Evolutionary conservation across 2,113 vertebrate species (phyloP), one percentile per base, ranked within the genome.

Genomic region (Panurus biarmicus): DNA sequence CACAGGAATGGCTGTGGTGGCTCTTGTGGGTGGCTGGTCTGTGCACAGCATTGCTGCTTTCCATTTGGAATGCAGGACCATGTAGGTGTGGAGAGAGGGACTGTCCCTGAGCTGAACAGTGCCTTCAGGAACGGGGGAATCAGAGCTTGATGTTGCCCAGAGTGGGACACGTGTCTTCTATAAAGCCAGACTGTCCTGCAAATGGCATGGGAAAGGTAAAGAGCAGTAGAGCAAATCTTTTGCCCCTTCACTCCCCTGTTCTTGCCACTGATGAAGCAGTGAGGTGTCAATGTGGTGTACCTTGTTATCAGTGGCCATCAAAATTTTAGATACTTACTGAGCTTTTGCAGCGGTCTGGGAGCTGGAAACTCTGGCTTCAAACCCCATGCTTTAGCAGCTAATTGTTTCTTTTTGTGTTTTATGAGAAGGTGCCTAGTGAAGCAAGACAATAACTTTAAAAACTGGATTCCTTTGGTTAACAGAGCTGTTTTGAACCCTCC

Each of bases 141-240:
- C 60, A 33, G 81, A 57, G 31, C 31, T 57, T 65, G 47, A 5
- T 44, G 22, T n/a, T 83, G 85, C 66, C 50, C 86, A 85, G 48
- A 47, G 51, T 6, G 0, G 14, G 53, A 45, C 45, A 66, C 0
- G 20, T 51, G 31, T 65, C 42, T 61, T 15, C 35, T 70, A 0
- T 24, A 40, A 60, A 81, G 31, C 54, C 57, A 73, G 45, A 12
- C 64, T n/a, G 23, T 31, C 28, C 69, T 36, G 38, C 61, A 75
- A 50, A 58, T 2, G 1, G 20, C 54, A 14, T 1, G 21, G 61
- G 47, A 40, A 82, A 48, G 31, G 36, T 50, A 38, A 35, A 18
- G 65, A n/a, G 40, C 40, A 44, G 47, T 7, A 38, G 12, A 79
- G 31, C 22, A 61, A 82, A 71, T 33, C 61, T 62, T 51, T 15